Percentiles rank a stretch among this genome's conserved stretches.
These are phyloP conservation scores for Torymus texanus DNA, from an alignment of 2,888 invertebrate genomes.

Conservation along the genomic window DNA sequence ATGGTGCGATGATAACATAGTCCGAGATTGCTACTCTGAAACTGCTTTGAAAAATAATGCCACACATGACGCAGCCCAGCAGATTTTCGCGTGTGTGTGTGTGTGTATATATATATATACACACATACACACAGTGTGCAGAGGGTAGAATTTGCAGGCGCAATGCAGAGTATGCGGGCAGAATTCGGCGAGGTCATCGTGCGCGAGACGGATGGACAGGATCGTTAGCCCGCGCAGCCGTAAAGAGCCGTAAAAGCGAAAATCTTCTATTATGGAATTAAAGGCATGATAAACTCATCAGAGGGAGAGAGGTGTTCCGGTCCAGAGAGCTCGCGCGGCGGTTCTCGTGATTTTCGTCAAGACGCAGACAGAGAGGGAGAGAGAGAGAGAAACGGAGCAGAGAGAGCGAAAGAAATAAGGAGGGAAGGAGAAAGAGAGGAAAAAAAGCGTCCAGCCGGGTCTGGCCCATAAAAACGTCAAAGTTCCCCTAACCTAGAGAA, in stretches of 20 bases:
- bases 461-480: slow-evolving; percentile 75
- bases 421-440: slow-evolving; percentile 60
- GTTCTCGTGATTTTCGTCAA: not conserved
- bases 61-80: too few relatives aligned
- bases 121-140: not conserved
- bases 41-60: too few relatives aligned
- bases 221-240: slow-evolving; percentile 63
- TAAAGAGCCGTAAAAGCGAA: slow-evolving; percentile 54
- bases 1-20: too few relatives aligned
- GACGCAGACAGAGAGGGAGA: slow-evolving; percentile 38
- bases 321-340: not conserved
- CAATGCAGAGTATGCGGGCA: too few relatives aligned
- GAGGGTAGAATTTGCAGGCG: too few relatives aligned
- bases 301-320: not conserved
- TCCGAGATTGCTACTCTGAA: too few relatives aligned
- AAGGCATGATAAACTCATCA: slow-evolving; percentile 73
- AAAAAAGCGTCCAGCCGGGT: slow-evolving; percentile 62
- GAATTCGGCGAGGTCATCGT: too few relatives aligned
- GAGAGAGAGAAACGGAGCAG: slow-evolving; percentile 48
- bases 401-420: slow-evolving; percentile 10
- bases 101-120: too few relatives aligned
- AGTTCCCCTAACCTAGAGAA: slow-evolving; percentile 75
- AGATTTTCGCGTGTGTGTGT: too few relatives aligned
- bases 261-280: slow-evolving; percentile 72
- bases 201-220: slow-evolving; percentile 38